Evolutionary conservation across 2,113 vertebrate species (phyloP), one percentile per base, ranked within the genome.

Genomic region (Aphyosemion australe): DNA sequence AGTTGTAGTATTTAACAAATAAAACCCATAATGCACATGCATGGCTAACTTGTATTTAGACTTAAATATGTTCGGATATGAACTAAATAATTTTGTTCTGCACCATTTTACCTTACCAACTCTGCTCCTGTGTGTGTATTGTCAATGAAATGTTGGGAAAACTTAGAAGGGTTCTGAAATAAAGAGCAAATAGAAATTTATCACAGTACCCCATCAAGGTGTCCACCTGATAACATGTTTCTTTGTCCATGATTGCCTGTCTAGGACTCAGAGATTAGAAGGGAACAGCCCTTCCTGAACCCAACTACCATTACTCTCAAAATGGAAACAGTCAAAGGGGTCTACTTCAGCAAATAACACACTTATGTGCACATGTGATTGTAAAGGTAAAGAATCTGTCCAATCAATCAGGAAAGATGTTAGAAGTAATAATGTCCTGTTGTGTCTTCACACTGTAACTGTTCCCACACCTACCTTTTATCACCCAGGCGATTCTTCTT

Each of bases 191-290:
- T 81, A 56, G 43, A 34, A 32, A 68, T 65, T 65, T 71, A 74
- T 79, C 79, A 61, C 58, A 65, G 76, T 39, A n/a, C n/a, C 1
- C 65, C 73, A 82, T 79, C 69, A 47, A 71, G 43, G 69, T 62
- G 62, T 73, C 62, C 64, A 48, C 45, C 47, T 46, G 76, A 83
- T 85, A 78, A 80, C 79, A 72, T 64, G 75, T 80, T 76, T 65
- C 70, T 75, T 51, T 71, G 66, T 72, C 64, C 76, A 67, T 82
- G 78, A 85, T 85, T 82, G 73, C 76, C 83, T 80, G 74, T 80
- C 83, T 69, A 63, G 70, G 66, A 85, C 76, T 82, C 74, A 66
- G 71, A 78, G 80, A 80, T 83, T 83, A 78, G 64, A 75, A 12
- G 14, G 67, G 47, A 72, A 52, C 56, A 16, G 60, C 37, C 53